Conservation (phyloP, 2,113 vertebrate genomes). For the Furnarius figulus region DNA sequence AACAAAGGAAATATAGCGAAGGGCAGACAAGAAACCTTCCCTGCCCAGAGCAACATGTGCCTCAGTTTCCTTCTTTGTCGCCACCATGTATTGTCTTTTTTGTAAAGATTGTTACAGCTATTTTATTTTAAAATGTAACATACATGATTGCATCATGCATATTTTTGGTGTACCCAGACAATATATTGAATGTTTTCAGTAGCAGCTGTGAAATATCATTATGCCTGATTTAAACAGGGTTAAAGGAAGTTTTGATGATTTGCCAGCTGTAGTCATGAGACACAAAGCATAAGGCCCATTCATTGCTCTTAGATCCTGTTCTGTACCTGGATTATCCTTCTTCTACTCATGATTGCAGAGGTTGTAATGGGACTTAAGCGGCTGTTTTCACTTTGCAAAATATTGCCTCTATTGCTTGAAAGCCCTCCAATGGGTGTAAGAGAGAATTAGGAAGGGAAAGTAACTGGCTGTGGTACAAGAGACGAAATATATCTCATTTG, state of each 20-base stretch:
- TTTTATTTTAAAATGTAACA: neutral
- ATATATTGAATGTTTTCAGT: neutral
- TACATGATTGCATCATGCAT: neutral
- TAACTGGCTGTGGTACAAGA: neutral
- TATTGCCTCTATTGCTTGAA: neutral
- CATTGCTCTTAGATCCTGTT: neutral
- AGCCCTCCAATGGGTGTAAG: neutral
- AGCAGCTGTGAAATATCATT: neutral
- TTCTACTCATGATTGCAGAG: neutral
- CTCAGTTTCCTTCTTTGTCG: neutral
- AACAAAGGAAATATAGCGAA: neutral
- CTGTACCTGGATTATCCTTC: neutral
- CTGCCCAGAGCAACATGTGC: neutral
- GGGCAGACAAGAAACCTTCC: neutral
- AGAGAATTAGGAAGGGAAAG: neutral
- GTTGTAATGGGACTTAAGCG: neutral
- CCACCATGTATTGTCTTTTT: neutral
- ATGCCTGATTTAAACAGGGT: neutral
- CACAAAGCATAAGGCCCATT: neutral
- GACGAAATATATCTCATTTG: neutral
- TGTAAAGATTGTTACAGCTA: neutral
- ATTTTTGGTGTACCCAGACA: neutral
- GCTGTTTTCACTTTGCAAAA: neutral
- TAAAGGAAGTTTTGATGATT: neutral
- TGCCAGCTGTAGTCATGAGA: neutral